Conservation (phyloP, 2,113 vertebrate species). For the Phrynocephalus versicolor region DNA sequence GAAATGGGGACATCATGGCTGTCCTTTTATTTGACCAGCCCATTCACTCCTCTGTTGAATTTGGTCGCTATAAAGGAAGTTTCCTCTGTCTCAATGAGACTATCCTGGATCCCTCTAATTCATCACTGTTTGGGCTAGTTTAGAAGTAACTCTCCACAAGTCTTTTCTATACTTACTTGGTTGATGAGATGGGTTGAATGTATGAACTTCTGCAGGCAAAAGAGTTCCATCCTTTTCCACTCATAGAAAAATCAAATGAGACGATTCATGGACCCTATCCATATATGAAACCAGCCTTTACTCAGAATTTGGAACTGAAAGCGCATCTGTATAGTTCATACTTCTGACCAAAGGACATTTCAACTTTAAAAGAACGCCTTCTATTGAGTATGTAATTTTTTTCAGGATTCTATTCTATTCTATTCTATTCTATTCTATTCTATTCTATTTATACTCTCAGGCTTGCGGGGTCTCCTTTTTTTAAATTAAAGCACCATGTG, state of each 20-base stretch:
- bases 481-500: background rate
- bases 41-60: no score
- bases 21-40: no score
- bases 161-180: background rate
- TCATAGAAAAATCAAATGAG: background rate
- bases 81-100: background rate
- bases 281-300: background rate
- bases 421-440: no score
- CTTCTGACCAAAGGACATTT: background rate
- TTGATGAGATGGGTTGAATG: background rate
- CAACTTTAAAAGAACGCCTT: background rate
- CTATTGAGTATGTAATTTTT: background rate
- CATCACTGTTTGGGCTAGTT: background rate
- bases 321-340: background rate
- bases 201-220: background rate
- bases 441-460: no score
- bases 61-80: no score
- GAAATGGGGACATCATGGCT: no score
- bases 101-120: background rate
- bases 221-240: background rate
- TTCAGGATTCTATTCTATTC: background rate
- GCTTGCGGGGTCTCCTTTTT: background rate
- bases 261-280: background rate
- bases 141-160: background rate
- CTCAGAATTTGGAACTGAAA: background rate